These are phyloP conservation scores for Psophia crepitans DNA, from an alignment of 2,113 vertebrate genomes.

Conservation along the genomic window DNA sequence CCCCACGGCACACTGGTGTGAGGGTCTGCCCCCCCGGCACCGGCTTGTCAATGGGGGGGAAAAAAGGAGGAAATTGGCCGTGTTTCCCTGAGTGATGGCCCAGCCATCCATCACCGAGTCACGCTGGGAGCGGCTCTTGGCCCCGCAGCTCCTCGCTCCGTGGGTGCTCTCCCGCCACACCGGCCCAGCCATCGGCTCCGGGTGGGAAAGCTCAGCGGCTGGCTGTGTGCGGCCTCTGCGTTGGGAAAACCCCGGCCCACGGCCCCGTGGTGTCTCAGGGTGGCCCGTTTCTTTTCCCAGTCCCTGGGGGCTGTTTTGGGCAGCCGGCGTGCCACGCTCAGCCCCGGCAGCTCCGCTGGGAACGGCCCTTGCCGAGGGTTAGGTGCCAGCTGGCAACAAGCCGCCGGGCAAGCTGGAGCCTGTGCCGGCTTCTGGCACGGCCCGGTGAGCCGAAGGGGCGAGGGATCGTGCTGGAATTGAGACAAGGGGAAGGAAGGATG, in stretches of 20 bases:
- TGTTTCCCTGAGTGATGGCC: background rate
- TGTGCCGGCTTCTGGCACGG: background rate
- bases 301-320: fast-evolving
- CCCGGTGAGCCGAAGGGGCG: fast-evolving
- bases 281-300: fast-evolving
- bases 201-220: background rate
- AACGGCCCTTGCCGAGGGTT: background rate
- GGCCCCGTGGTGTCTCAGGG: no score
- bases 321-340: fast-evolving
- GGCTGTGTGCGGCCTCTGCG: fast-evolving
- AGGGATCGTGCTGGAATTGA: background rate
- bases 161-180: background rate
- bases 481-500: background rate
- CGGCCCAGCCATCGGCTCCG: fast-evolving
- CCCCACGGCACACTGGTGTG: background rate
- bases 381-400: background rate
- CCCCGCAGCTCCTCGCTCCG: background rate
- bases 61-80: background rate
- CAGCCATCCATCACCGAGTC: background rate
- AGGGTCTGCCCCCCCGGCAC: background rate
- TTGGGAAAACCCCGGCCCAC: fast-evolving
- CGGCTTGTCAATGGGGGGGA: background rate
- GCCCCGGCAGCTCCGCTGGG: background rate
- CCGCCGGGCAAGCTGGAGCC: background rate
- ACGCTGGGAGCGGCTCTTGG: fast-evolving